Base-by-base conservation (phyloP, 2,113 vertebrate species). In the Indicator indicator region DNA sequence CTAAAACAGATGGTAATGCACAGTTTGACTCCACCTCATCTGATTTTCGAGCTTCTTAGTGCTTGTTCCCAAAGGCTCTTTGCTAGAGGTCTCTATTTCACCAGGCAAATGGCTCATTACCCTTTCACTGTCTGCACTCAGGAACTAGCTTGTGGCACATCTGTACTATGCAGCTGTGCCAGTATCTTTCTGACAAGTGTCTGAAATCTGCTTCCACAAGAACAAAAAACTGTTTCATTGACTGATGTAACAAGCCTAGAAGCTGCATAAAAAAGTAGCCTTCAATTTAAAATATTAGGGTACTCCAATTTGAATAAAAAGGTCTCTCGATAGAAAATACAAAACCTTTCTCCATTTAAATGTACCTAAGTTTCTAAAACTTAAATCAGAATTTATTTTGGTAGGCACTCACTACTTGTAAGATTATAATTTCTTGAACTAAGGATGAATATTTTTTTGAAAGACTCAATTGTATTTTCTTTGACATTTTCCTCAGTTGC, bases 141-240 rank as follows among this genome's bases (percentile, higher is more conserved):
- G 65, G 42, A 83, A 56, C 11, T 48, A 40, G 62, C 20, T 74
- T 62, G 58, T 75, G 88, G 36, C 80, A 84, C 88, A 91, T 75
- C 83, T 93, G 90, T 62, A 86, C 77, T 30, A 58, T 82, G 73
- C 88, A 95, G 83, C 62, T 95, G 83, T 92, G 55, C 70, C 65
- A 86, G 19, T 14, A 17, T 36, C 76, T 80, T 93, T 94, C 54
- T 90, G 88, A 88, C 54, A 36, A 80, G 30, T 3, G 16, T 36
- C 58, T 82, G 70, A 84, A 92, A 86, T 62, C 11, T 48, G 16
- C 54, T 94, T 86, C 75, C 50, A 62, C 38, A 46, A 54, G 91
- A 70, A 32, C n/a, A 76, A 76, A 72, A 79, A 71, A 89, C 8
- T 44, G 13, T 65, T 71, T 63, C 15, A 3, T 54, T 72, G 65